These are phyloP conservation scores for Axea sp. DNA, from an alignment of 2,888 invertebrate species.

Conservation along the genomic window DNA sequence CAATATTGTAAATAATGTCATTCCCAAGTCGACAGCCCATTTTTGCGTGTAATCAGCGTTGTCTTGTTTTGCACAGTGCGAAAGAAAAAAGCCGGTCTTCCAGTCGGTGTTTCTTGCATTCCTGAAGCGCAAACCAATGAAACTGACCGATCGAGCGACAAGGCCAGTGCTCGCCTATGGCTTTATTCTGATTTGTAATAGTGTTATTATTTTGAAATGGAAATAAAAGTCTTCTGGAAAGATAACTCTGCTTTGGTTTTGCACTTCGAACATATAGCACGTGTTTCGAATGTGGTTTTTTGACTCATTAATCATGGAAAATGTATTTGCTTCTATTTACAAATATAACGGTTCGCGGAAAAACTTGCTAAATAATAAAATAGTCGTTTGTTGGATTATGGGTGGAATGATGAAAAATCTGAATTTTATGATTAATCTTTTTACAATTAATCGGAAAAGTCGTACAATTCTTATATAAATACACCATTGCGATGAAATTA, in stretches of 20 bases:
- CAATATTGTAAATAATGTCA: slow-evolving; percentile 61
- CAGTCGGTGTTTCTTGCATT: slow-evolving; percentile 51
- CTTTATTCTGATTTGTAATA: slow-evolving; percentile 39
- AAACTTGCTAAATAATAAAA: slow-evolving; percentile 17
- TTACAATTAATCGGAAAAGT: too few species aligned
- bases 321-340: slow-evolving; percentile 30
- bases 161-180: slow-evolving; percentile 47
- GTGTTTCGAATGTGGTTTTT: slow-evolving; percentile 9
- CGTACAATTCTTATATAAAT: too few species aligned
- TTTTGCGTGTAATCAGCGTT: slow-evolving; percentile 53
- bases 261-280: slow-evolving; percentile 1
- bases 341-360: slow-evolving; percentile 28
- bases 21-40: slow-evolving; percentile 48
- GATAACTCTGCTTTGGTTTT: slow-evolving; percentile 1
- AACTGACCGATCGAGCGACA: slow-evolving; percentile 27
- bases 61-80: slow-evolving; percentile 48
- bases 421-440: too few species aligned
- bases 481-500: too few species aligned
- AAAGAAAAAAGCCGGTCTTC: slow-evolving; percentile 58
- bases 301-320: neutral
- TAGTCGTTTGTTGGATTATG: slow-evolving; percentile 10
- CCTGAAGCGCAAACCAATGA: slow-evolving; percentile 51
- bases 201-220: slow-evolving; percentile 41
- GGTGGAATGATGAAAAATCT: slow-evolving; percentile 6
- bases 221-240: slow-evolving; percentile 5